Conservation (phyloP, 2,113 vertebrate species). For the Saccopteryx bilineata region DNA sequence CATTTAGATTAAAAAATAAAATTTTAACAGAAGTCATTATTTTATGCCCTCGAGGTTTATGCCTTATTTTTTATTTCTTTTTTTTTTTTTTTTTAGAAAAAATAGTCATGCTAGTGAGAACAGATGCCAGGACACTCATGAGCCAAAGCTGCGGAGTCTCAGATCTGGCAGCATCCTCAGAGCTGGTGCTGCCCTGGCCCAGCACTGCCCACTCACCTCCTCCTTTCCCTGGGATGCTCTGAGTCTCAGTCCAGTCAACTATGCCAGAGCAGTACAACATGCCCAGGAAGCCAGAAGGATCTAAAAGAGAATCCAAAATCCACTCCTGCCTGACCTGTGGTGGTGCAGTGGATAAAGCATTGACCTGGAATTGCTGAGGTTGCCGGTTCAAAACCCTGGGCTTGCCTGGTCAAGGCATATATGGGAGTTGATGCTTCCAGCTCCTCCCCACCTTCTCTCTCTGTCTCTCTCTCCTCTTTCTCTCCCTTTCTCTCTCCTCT, state of each 20-base stretch:
- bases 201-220: accelerated
- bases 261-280: accelerated
- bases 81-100: not conserved
- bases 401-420: too few relatives aligned
- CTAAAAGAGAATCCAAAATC: not conserved
- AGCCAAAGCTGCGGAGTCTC: not conserved
- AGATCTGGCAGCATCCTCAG: too few relatives aligned
- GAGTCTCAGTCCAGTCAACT: not conserved
- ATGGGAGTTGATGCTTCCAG: too few relatives aligned
- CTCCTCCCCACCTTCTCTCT: too few relatives aligned
- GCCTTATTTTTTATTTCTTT: accelerated
- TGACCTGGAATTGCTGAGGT: too few relatives aligned
- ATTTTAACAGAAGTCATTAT: not conserved
- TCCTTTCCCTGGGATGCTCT: accelerated
- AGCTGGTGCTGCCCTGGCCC: not conserved
- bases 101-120: not conserved
- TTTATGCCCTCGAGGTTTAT: not conserved
- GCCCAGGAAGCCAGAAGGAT: not conserved
- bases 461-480: too few relatives aligned
- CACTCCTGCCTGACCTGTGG: too few relatives aligned
- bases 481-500: too few relatives aligned
- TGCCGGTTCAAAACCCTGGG: too few relatives aligned
- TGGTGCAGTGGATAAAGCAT: too few relatives aligned
- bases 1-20: not conserved
- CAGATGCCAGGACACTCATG: not conserved